phyloP scores from a whole-genome alignment of 1,140 invertebrate genomes.

The Plutomurus gul region DNA sequence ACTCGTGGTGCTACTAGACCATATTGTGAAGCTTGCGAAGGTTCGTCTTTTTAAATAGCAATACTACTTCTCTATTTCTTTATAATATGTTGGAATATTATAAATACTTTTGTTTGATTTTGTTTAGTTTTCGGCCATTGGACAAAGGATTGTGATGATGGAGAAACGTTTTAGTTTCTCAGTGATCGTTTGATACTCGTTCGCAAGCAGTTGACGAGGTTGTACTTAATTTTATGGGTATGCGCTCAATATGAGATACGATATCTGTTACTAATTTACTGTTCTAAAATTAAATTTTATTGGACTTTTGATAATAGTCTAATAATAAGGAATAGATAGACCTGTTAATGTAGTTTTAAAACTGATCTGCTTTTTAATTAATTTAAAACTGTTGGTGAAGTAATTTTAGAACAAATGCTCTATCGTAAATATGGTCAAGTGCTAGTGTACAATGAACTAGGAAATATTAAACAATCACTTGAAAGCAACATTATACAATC shows the following conservation, averaged over 20 bases:
- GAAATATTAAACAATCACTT: too few species aligned
- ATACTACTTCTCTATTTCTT: too few species aligned
- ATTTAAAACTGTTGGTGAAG: not conserved
- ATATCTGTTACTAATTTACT: not conserved
- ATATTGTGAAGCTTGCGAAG: conserved; percentile 92
- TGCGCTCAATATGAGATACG: not conserved
- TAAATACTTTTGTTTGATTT: conserved; percentile 38
- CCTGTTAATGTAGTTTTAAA: not conserved
- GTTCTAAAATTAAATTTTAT: not conserved
- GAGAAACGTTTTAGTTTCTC: conserved; percentile 72
- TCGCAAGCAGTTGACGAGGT: too few species aligned
- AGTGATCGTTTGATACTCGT: too few species aligned
- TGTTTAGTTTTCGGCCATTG: conserved; percentile 76
- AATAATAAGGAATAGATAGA: not conserved
- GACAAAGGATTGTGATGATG: conserved; percentile 77
- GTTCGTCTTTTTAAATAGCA: conserved; percentile 62
- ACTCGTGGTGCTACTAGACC: conserved; percentile 64
- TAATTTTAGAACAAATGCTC: not conserved
- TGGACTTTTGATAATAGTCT: not conserved
- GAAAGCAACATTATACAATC: too few species aligned
- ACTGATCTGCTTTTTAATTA: not conserved
- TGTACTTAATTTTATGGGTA: not conserved
- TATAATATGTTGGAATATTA: not conserved
- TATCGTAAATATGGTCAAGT: too few species aligned
- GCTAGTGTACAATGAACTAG: too few species aligned